Base-by-base conservation (phyloP, 2,888 invertebrate species). In the Pterobdella sp. region DNA sequence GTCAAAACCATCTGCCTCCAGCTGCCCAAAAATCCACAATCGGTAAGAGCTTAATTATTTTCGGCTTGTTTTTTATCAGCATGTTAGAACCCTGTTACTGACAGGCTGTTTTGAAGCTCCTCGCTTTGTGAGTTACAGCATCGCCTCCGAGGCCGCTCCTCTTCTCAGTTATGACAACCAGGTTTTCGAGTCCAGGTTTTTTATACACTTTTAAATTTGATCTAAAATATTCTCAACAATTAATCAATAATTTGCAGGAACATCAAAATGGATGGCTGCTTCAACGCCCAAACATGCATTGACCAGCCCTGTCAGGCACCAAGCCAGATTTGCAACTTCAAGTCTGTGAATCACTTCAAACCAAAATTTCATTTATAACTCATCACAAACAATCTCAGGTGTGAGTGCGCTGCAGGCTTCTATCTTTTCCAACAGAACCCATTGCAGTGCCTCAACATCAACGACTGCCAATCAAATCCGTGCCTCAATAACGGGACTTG, bases 401-500 rank as follows among this genome's bases (percentile, higher is more conserved):
- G 78, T 56, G 34, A 49, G 3, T 78, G 78, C 64, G 56, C 74
- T 18, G 73, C 72, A 22, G 78, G 78, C 26, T 78, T 75, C 73
- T 65, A 35, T 18, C 31, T 72, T 22, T 29, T 72, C 35, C 7
- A 42, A 31, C 36, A 66, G 29, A 60, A 56, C 49, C 70, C 77
- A 64, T 36, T 74, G 3, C 34, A 36, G 7, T 77, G 77, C 64
- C 65, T 73, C 67, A 75, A 77, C 69, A 77, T 76, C 56, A 65
- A 77, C 72, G 77, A 77, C 75, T 77, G 77, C 52, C 18, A 26
- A 7, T 49, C 73, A 0, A 56, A 75, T 35, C 77, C 76, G 7
- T 80, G 80, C 69, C 63, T 73, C 10, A 77, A 79, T 63, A 78
- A 76, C n/a, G 81, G 93, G 10, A 89, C 89, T 0, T 95, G 95